These are phyloP conservation scores for Pogonomyrmex californicus DNA, from an alignment of 1,140 invertebrate genomes.

Conservation along the genomic window DNA sequence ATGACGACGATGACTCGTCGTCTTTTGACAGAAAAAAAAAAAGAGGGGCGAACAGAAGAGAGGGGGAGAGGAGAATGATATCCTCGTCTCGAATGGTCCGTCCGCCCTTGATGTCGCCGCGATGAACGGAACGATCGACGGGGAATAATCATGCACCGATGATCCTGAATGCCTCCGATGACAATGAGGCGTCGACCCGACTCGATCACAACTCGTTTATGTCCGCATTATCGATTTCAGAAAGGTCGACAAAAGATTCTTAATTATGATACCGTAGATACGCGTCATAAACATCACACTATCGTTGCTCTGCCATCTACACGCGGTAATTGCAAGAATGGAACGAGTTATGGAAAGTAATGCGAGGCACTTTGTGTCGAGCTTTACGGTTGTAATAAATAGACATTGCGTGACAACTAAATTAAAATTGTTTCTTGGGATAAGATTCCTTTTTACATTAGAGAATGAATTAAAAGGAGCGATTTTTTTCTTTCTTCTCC, in stretches of 20 bases:
- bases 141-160: slow-evolving; percentile 77
- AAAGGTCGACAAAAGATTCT: slow-evolving; percentile 59
- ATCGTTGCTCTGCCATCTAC: slow-evolving; percentile 30
- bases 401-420: neutral
- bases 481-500: neutral
- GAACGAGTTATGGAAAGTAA: slow-evolving; percentile 36
- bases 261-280: slow-evolving; percentile 63
- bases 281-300: slow-evolving; percentile 57
- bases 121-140: slow-evolving; percentile 74
- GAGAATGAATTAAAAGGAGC: neutral
- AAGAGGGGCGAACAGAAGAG: slow-evolving; percentile 25
- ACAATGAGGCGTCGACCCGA: slow-evolving; percentile 73
- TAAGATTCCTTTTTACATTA: neutral
- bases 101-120: slow-evolving; percentile 80
- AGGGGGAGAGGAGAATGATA: slow-evolving; percentile 44
- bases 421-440: neutral
- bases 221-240: slow-evolving; percentile 47
- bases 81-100: slow-evolving; percentile 62
- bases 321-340: slow-evolving; percentile 41
- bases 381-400: neutral
- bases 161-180: slow-evolving; percentile 74
- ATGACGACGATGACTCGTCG: slow-evolving; percentile 77
- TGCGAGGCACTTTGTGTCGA: neutral
- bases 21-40: slow-evolving; percentile 70
- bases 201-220: slow-evolving; percentile 50